phyloP scores from a whole-genome alignment of 2,113 vertebrate species.

The Neolamprologus tretocephalus region DNA sequence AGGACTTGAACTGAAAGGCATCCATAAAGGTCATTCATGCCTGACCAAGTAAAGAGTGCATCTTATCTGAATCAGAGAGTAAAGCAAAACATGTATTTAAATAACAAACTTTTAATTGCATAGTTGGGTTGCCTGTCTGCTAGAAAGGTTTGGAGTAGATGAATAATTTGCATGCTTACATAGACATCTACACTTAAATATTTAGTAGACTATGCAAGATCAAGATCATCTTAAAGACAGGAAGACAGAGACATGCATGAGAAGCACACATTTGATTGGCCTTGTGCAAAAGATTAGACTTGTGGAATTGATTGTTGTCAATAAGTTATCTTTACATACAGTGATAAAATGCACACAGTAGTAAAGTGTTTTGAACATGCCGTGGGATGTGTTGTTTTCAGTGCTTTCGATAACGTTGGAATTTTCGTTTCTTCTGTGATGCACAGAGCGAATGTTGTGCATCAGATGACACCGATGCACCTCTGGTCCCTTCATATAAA shows the following conservation, averaged over 20 bases:
- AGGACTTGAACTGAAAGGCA: slow-evolving; percentile 32
- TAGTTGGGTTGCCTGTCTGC: not conserved
- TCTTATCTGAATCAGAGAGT: slow-evolving; percentile 40
- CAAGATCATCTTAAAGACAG: not conserved
- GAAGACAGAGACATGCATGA: not conserved
- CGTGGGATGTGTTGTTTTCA: not conserved
- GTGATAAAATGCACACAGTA: not conserved
- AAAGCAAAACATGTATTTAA: not conserved
- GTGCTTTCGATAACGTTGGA: not conserved
- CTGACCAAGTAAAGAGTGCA: slow-evolving; percentile 46
- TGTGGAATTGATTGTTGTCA: not conserved
- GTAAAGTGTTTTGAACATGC: not conserved
- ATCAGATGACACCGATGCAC: not conserved
- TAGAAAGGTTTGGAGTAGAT: not conserved
- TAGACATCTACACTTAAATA: not conserved
- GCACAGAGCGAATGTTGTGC: not conserved
- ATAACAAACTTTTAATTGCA: not conserved
- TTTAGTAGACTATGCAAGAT: not conserved
- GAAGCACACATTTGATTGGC: not conserved
- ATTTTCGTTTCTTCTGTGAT: accelerated
- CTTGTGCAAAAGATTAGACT: not conserved
- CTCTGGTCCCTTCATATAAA: not conserved
- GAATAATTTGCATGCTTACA: not conserved
- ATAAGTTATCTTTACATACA: not conserved
- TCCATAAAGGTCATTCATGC: slow-evolving; percentile 62